Percentiles rank a stretch among this genome's conserved stretches.
Evolutionary conservation across 2,113 vertebrate genomes (phyloP).

Genomic region (Ciconia stormi): DNA sequence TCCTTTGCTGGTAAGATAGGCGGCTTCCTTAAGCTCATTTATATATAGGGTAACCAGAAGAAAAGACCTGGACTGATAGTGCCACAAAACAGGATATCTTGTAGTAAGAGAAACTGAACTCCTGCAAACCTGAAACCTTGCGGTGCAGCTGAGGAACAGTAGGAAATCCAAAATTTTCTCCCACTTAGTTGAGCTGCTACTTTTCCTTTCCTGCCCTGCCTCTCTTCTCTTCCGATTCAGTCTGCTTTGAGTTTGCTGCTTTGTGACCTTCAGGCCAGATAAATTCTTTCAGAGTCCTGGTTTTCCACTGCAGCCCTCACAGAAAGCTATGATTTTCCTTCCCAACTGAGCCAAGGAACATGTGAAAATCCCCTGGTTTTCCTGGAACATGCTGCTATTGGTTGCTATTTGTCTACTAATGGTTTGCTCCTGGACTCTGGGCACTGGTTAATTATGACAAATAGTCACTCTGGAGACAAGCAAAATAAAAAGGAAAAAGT

Average conservation of each 20-base stretch:
- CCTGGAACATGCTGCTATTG: not conserved
- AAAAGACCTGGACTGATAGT: not conserved
- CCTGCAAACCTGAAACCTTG: not conserved
- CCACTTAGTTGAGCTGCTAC: not conserved
- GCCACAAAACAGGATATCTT: not conserved
- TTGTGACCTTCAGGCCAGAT: not conserved
- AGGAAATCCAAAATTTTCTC: not conserved
- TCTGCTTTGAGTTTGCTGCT: not conserved
- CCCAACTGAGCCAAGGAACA: not conserved
- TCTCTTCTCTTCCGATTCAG: not conserved
- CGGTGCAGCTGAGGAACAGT: not conserved
- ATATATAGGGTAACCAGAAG: not conserved
- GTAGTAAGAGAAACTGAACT: not conserved
- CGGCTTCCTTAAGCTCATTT: not conserved
- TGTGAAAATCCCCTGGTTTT: not conserved
- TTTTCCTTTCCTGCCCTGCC: not conserved
- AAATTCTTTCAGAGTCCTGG: not conserved
- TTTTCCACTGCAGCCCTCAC: not conserved
- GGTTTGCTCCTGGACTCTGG: not conserved
- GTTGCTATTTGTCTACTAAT: not conserved
- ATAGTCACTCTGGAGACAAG: not conserved
- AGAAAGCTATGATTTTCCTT: not conserved
- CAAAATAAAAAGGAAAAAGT: not conserved
- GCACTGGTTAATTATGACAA: not conserved
- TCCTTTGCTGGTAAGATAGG: not conserved